Evolutionary conservation across 2,113 vertebrate species (phyloP).

Genomic region (Nestor notabilis): DNA sequence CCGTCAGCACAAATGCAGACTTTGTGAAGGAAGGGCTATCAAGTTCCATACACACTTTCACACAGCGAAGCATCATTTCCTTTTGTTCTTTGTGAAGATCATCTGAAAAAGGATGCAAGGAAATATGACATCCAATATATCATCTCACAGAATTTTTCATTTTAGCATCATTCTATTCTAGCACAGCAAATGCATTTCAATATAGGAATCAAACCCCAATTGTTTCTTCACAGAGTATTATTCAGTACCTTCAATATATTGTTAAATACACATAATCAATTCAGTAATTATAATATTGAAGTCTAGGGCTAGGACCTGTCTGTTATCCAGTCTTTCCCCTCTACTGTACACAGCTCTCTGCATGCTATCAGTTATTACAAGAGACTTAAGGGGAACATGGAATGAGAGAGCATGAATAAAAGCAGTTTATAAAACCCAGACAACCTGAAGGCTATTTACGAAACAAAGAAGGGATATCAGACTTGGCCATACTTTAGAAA

Average conservation of each 20-base stretch:
- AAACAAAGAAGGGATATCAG: neutral
- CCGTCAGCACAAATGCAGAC: neutral
- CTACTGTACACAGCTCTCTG: neutral
- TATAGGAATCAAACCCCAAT: neutral
- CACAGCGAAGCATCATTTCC: conserved; percentile 63
- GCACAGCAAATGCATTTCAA: neutral
- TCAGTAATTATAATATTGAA: neutral
- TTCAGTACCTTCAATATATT: neutral
- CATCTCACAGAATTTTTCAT: neutral
- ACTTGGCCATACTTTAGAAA: neutral
- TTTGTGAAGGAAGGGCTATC: conserved; percentile 72
- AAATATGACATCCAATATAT: neutral
- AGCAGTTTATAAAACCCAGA: neutral
- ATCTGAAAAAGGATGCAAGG: conserved; percentile 32
- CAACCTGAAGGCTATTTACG: neutral
- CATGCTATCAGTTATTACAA: neutral
- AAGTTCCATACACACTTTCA: conserved; percentile 84
- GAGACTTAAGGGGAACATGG: neutral
- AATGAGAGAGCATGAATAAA: neutral
- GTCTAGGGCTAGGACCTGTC: neutral
- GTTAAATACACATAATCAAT: neutral
- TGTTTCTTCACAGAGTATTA: neutral
- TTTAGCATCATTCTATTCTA: neutral
- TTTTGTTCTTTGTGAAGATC: neutral
- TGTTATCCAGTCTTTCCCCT: neutral